phyloP scores from a whole-genome alignment of 2,888 invertebrate genomes.

The Syrista parreyssii region DNA sequence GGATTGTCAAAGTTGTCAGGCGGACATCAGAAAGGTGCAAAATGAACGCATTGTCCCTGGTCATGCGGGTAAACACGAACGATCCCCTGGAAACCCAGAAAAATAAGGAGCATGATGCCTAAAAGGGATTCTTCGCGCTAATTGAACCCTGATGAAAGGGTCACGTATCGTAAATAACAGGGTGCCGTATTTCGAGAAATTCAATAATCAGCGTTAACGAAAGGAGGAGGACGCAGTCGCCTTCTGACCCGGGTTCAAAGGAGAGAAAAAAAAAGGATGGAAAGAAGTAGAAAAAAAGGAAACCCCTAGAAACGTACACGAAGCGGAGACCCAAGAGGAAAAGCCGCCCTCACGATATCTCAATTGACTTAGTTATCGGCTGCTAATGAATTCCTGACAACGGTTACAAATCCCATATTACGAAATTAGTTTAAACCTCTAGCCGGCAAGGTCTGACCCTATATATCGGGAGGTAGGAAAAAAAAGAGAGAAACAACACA shows the following conservation, averaged over 20 bases:
- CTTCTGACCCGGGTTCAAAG: not conserved
- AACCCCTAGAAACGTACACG: conserved; percentile 19
- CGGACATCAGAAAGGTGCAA: not conserved
- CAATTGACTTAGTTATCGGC: conserved; percentile 48
- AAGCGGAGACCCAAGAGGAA: conserved; percentile 1
- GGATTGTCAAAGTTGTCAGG: not conserved
- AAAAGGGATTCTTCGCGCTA: conserved; percentile 3
- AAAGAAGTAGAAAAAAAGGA: conserved; percentile 30
- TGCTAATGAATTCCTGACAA: conserved; percentile 56
- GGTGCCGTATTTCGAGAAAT: conserved; percentile 31
- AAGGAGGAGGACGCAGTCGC: not conserved
- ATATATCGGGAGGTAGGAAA: conserved; percentile 24
- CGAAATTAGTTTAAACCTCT: conserved; percentile 54
- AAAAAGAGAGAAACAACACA: conserved; percentile 22
- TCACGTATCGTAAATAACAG: conserved; percentile 24
- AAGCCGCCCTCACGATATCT: conserved; percentile 41
- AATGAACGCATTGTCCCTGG: not conserved
- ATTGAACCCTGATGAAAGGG: conserved; percentile 20
- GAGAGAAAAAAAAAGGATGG: not conserved
- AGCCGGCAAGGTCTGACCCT: conserved; percentile 34
- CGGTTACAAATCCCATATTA: conserved; percentile 48
- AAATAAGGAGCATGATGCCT: not conserved
- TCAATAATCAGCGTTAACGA: conserved; percentile 41
- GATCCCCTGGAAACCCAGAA: not conserved
- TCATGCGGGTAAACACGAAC: not conserved